These are phyloP conservation scores for Aricia artaxerxes DNA, from an alignment of 2,888 invertebrate species.

Conservation along the genomic window DNA sequence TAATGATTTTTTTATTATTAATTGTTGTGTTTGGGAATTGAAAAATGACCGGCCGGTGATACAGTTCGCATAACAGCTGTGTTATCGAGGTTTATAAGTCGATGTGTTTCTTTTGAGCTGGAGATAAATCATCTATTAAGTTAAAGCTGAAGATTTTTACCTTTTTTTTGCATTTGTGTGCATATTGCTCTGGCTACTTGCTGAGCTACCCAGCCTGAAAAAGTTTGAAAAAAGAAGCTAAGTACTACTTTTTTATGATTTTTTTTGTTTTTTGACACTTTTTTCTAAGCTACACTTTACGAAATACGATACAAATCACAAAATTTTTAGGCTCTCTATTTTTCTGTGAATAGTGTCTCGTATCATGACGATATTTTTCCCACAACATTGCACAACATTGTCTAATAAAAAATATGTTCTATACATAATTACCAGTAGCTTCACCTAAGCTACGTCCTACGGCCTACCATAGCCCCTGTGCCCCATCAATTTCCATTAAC, in stretches of 20 bases:
- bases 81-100: background rate
- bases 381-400: too few species aligned
- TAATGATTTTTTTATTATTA: constrained; percentile 80
- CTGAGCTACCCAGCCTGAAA: too few species aligned
- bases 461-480: background rate
- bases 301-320: too few species aligned
- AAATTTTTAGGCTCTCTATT: too few species aligned
- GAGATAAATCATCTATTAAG: background rate
- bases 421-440: background rate
- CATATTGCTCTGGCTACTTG: background rate
- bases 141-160: background rate
- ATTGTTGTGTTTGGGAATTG: constrained; percentile 73
- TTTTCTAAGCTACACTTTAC: too few species aligned
- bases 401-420: background rate
- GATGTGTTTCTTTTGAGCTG: background rate
- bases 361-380: too few species aligned
- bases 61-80: constrained; percentile 32
- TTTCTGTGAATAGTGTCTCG: too few species aligned
- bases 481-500: constrained; percentile 25
- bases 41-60: constrained; percentile 63
- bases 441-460: background rate
- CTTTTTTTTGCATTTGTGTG: background rate
- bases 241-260: too few species aligned
- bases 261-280: too few species aligned
- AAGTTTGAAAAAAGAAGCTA: too few species aligned